Evolutionary conservation across 2,888 invertebrate genomes (phyloP).

Genomic region (Plutella xylostella): DNA sequence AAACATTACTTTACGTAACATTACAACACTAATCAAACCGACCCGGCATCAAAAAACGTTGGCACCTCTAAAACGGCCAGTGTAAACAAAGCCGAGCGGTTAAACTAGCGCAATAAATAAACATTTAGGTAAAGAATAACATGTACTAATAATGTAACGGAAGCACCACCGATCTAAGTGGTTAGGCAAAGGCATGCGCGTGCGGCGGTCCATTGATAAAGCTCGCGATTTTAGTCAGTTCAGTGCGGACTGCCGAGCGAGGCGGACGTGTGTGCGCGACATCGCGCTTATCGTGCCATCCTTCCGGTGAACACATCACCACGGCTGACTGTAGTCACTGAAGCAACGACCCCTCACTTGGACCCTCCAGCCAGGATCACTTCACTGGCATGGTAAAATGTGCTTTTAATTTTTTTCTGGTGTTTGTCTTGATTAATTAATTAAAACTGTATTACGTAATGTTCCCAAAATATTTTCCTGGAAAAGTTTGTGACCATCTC

Average conservation of each 20-base stretch:
- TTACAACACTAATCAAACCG: background rate
- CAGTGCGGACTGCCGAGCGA: conserved; percentile 44
- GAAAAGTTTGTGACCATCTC: no score
- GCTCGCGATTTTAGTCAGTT: conserved; percentile 57
- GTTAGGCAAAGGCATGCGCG: conserved; percentile 45
- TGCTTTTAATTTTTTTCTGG: conserved; percentile 18
- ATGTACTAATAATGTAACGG: conserved; percentile 47
- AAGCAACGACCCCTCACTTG: background rate
- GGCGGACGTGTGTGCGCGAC: conserved; percentile 32
- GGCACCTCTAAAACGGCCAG: background rate
- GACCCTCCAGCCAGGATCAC: conserved; percentile 27
- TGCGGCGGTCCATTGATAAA: conserved; percentile 43
- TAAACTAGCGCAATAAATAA: conserved; percentile 37
- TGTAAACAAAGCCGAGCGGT: conserved; percentile 22
- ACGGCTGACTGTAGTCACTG: conserved; percentile 22
- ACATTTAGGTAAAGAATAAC: conserved; percentile 42
- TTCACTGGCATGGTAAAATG: conserved; percentile 62
- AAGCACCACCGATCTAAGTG: conserved; percentile 56
- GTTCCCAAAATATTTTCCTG: conserved; percentile 7
- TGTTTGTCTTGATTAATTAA: conserved; percentile 25
- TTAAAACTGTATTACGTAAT: conserved; percentile 56
- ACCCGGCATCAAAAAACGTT: background rate
- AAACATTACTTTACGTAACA: background rate
- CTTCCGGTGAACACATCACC: conserved; percentile 26
- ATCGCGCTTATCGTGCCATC: conserved; percentile 21